Evolutionary conservation across 2,797 vertebrate genomes (phyloP).

Genomic region (Pangasius mekongensis): DNA sequence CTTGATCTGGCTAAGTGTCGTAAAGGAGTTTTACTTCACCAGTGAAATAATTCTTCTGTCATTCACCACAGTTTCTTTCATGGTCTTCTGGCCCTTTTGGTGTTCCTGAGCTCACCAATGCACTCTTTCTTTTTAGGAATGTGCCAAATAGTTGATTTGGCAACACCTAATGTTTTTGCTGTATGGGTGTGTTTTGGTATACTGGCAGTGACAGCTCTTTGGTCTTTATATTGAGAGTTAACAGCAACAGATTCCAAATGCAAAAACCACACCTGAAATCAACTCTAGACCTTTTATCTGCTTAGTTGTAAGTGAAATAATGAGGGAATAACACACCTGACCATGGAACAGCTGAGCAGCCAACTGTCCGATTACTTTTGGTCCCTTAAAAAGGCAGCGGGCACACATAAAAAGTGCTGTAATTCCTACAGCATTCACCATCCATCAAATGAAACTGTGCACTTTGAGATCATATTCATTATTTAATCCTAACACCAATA

Average conservation of each 20-base stretch:
- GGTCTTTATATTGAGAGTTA: neutral
- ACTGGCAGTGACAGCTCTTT: neutral
- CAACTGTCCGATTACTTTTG: no score
- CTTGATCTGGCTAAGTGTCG: constrained; percentile 45
- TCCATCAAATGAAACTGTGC: no score
- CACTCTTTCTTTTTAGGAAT: constrained; percentile 24
- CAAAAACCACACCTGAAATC: neutral
- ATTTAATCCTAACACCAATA: no score
- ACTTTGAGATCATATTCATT: no score
- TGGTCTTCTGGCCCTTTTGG: neutral
- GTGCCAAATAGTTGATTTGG: constrained; percentile 48
- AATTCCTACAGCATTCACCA: no score
- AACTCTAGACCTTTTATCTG: neutral
- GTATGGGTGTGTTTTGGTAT: neutral
- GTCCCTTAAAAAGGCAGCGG: no score
- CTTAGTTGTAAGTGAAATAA: neutral
- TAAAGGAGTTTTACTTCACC: constrained; percentile 42
- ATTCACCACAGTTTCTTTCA: neutral
- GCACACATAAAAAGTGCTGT: no score
- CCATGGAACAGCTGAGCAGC: no score
- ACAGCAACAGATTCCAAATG: neutral
- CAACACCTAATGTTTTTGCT: constrained; percentile 50
- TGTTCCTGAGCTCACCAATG: neutral
- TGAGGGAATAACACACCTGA: no score
- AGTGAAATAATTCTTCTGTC: neutral